Evolutionary conservation across 2,113 vertebrate species (phyloP).

Genomic region (Neotragus pygmaeus): DNA sequence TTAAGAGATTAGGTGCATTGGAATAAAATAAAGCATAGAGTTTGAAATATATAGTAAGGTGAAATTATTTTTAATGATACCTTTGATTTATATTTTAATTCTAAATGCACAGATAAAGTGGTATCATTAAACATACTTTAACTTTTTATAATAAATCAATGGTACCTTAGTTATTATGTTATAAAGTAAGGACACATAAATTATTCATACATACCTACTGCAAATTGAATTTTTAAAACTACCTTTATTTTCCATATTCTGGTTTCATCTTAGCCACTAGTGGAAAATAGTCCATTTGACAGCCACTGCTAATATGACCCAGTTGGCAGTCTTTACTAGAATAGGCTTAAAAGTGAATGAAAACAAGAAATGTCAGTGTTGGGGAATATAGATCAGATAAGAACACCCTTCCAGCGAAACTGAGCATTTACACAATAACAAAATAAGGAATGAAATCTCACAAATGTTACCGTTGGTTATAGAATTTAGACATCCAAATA

Average conservation of each 20-base stretch:
- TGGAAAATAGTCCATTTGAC: slow-evolving; percentile 64
- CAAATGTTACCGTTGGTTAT: background rate
- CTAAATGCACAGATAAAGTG: slow-evolving; percentile 68
- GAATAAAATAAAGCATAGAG: slow-evolving; percentile 62
- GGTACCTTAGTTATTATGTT: slow-evolving; percentile 54
- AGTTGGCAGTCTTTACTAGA: slow-evolving; percentile 63
- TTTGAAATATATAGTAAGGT: slow-evolving; percentile 67
- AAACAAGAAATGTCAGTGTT: slow-evolving; percentile 50
- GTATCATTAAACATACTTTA: slow-evolving; percentile 67
- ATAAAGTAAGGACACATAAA: slow-evolving; percentile 34
- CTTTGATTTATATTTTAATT: slow-evolving; percentile 72
- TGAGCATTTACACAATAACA: background rate
- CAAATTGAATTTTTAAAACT: slow-evolving; percentile 56
- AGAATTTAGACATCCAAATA: slow-evolving; percentile 18
- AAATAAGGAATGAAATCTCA: slow-evolving; percentile 7
- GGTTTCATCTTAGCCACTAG: slow-evolving; percentile 46
- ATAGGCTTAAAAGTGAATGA: slow-evolving; percentile 48
- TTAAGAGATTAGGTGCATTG: slow-evolving; percentile 71
- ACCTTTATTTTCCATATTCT: slow-evolving; percentile 62
- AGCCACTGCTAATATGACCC: slow-evolving; percentile 39
- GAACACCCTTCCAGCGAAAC: slow-evolving; percentile 38
- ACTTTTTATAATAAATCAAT: slow-evolving; percentile 67
- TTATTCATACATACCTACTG: slow-evolving; percentile 63
- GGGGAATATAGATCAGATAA: slow-evolving; percentile 56
- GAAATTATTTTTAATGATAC: slow-evolving; percentile 71